These are phyloP conservation scores for Sebastes alutus DNA, from an alignment of 2,797 vertebrate species.

Conservation along the genomic window DNA sequence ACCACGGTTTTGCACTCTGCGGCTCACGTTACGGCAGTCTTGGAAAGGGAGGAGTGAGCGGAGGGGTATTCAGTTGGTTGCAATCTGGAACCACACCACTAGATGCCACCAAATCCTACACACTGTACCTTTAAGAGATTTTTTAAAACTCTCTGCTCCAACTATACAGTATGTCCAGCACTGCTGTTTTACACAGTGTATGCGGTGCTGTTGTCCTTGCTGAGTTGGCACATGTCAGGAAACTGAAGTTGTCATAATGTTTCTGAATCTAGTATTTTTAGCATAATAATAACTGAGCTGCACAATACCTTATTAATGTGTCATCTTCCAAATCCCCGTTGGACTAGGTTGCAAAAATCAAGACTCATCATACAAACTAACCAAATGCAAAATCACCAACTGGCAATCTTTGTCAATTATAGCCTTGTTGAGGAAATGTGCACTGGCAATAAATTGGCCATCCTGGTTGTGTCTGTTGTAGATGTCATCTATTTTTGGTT, in stretches of 20 bases:
- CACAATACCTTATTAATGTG: neutral
- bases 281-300: neutral
- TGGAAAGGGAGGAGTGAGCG: too few relatives aligned
- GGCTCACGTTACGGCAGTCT: too few relatives aligned
- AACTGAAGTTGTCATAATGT: conserved; percentile 1
- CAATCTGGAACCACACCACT: too few relatives aligned
- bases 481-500: neutral
- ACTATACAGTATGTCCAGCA: neutral
- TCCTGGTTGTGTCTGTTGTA: neutral
- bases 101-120: too few relatives aligned
- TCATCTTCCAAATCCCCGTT: neutral
- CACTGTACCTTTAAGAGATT: too few relatives aligned
- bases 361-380: neutral
- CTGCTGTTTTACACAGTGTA: neutral
- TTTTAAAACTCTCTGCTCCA: neutral
- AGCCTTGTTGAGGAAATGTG: neutral
- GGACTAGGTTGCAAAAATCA: neutral
- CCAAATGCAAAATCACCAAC: neutral
- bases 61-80: too few relatives aligned
- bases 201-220: neutral
- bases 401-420: neutral
- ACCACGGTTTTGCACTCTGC: too few relatives aligned
- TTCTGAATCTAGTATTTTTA: conserved; percentile 30
- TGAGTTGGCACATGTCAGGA: conserved; percentile 1
- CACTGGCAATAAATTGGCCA: neutral